A percentile compares a stretch with the other conserved stretches of the same genome.
Conservation (phyloP, 1,140 invertebrate species). For the Drosophila pruinosa region DNA sequence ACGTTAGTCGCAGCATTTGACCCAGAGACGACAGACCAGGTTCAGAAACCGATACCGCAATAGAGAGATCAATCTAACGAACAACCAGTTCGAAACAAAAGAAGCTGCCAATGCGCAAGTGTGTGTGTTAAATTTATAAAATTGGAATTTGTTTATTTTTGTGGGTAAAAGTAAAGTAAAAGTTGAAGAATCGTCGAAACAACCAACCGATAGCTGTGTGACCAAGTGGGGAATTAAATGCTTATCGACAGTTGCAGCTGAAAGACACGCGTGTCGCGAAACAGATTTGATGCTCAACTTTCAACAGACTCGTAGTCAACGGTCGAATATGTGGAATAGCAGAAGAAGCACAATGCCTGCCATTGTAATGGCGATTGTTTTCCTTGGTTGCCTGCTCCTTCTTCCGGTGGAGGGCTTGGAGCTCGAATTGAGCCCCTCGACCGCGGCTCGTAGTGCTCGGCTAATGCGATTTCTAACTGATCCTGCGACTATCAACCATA, state of each 20-base stretch:
- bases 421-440: not conserved
- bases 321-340: constrained; percentile 42
- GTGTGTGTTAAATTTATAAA: constrained; percentile 55
- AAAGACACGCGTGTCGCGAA: constrained; percentile 52
- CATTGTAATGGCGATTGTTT: constrained; percentile 16
- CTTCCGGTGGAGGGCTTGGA: constrained; percentile 33
- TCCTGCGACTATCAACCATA: constrained; percentile 38
- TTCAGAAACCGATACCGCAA: constrained; percentile 24
- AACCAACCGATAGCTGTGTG: constrained; percentile 16
- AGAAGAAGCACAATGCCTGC: constrained; percentile 9
- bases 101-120: constrained; percentile 36
- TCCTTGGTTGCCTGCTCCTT: constrained; percentile 24
- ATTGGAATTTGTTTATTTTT: constrained; percentile 62
- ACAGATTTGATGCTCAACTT: constrained; percentile 17
- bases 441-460: constrained; percentile 28
- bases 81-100: constrained; percentile 71
- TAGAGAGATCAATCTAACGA: constrained; percentile 66
- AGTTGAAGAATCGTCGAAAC: constrained; percentile 43
- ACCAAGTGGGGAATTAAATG: constrained; percentile 61
- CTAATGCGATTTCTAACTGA: constrained; percentile 62
- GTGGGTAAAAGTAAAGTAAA: constrained; percentile 56
- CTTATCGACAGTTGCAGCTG: constrained; percentile 59
- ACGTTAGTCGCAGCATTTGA: constrained; percentile 42
- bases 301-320: not conserved
- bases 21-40: constrained; percentile 36